Conservation (phyloP, 2,797 vertebrate species). For the Lateolabrax maculatus region DNA sequence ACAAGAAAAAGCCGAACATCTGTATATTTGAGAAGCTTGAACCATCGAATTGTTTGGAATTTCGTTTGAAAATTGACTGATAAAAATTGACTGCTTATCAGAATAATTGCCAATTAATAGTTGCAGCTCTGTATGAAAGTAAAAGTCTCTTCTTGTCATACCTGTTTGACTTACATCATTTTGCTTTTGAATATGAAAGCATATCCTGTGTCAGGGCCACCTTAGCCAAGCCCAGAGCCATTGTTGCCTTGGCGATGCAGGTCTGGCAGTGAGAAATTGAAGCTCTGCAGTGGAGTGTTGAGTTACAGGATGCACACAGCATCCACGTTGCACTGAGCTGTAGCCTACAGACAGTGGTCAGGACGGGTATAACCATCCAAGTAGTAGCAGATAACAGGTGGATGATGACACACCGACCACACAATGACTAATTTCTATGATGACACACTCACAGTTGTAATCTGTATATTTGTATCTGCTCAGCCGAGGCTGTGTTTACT, state of each 20-base stretch:
- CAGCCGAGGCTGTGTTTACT: conserved; percentile 32
- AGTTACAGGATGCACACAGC: conserved; percentile 68
- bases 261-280: conserved; percentile 59
- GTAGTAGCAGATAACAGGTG: conserved; percentile 58
- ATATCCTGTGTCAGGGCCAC: conserved; percentile 53
- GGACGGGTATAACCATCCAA: conserved; percentile 1
- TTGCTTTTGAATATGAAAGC: conserved; percentile 28
- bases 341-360: conserved; percentile 13
- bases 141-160: neutral
- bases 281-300: conserved; percentile 73
- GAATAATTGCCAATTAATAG: too few species aligned
- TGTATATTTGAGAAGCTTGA: neutral
- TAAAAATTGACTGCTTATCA: too few species aligned
- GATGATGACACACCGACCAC: conserved; percentile 41
- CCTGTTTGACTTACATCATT: conserved; percentile 6
- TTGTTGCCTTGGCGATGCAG: conserved; percentile 71
- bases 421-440: conserved; percentile 43
- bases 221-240: conserved; percentile 42
- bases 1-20: neutral
- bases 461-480: conserved; percentile 17
- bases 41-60: neutral
- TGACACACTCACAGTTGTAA: conserved; percentile 16
- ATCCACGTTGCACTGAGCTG: conserved; percentile 28
- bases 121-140: neutral
- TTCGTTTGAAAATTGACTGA: neutral